Evolutionary conservation across 2,797 vertebrate species (phyloP), one percentile per base, ranked within the genome.

Genomic region (Cirrhinus molitorella): DNA sequence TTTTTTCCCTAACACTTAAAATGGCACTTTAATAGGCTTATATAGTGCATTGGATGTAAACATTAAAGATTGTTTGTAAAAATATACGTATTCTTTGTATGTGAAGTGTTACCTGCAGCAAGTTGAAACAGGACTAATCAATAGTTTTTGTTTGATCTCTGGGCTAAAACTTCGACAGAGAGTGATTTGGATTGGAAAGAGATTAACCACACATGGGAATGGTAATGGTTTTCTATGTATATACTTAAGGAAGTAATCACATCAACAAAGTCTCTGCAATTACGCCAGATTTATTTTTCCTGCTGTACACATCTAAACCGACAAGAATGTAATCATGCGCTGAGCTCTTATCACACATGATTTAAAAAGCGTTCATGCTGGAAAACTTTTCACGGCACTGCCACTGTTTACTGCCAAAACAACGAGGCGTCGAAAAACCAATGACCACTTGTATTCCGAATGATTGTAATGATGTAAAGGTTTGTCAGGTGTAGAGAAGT

Each of bases 211-310:
- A 94, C 83, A 87, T 91, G 91, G 91, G 90, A 91, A 85, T 91
- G 91, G 88, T 90, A 93, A 94, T 91, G 88, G 88, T 92, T 93
- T 92, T 90, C 92, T 88, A 83, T 88, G 82, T 90, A 92, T 91
- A 92, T 87, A 92, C 91, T 90, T 89, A 88, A 86, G 88, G 86
- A 91, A 89, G 88, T 94, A 93, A 94, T 94, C 92, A 91, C 91
- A 93, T 94, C 91, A 94, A 93, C 93, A 95, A 88, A 86, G 85
- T 89, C 88, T 86, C 87, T 88, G 88, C 87, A 93, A 93, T 94
- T 90, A 93, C 87, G 90, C 90, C 87, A 87, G 88, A 92, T 93
- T 94, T 94, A 94, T 94, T 94, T 93, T 91, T 91, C 93, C 89
- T 93, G 90, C 83, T 83, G 61, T 86, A 90, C 90, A 87, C 88